Conservation (phyloP, 2,113 vertebrate species). For the Lathamus discolor region DNA sequence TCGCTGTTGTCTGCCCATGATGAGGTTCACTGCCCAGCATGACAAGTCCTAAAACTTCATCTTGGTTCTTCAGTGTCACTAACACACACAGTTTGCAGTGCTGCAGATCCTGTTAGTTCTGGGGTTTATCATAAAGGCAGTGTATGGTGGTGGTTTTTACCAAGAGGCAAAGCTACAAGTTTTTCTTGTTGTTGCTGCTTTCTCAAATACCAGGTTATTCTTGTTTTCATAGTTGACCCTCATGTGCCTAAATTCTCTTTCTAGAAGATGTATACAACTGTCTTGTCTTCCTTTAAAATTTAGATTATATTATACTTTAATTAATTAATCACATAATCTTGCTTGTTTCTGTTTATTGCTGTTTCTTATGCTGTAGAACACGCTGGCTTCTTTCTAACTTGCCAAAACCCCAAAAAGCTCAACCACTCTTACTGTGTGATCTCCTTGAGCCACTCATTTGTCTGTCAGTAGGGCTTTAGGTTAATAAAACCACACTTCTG, state of each 20-base stretch:
- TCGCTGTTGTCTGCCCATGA: neutral
- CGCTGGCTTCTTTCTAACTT: neutral
- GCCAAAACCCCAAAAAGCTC: neutral
- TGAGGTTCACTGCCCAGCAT: neutral
- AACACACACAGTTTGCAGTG: neutral
- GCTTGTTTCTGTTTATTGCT: neutral
- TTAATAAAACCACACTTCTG: neutral
- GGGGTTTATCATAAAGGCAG: neutral
- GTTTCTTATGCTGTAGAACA: neutral
- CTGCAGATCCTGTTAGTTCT: neutral
- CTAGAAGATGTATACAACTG: neutral
- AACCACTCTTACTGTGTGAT: neutral
- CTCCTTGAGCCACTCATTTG: neutral
- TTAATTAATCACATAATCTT: neutral
- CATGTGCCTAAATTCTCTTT: neutral
- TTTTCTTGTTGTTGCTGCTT: neutral
- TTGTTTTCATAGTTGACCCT: neutral
- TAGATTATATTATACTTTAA: neutral
- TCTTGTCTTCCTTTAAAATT: neutral
- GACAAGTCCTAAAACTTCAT: neutral
- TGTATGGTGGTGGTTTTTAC: neutral
- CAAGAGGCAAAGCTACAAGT: neutral
- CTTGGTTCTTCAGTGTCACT: neutral
- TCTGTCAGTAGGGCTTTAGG: neutral
- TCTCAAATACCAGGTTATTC: neutral